phyloP scores from a whole-genome alignment of 1,140 invertebrate species.

The Penaeus vannamei region DNA sequence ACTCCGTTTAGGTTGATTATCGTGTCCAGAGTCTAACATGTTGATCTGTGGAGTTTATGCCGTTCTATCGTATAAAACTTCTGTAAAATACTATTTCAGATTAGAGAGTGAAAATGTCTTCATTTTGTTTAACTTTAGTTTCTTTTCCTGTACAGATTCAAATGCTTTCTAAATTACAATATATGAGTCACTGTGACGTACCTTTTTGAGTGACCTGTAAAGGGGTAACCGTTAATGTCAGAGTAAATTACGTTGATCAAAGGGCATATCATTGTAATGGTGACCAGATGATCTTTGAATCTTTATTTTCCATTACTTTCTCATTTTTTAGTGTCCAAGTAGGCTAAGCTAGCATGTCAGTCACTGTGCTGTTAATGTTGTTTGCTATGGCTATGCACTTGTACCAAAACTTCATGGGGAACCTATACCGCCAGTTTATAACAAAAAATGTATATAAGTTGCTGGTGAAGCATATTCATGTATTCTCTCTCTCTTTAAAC shows the following conservation, averaged over 20 bases:
- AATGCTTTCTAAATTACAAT: conserved; percentile 52
- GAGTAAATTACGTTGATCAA: too few relatives aligned
- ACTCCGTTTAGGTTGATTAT: too few relatives aligned
- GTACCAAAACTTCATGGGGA: background rate
- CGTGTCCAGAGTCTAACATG: too few relatives aligned
- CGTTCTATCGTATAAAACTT: too few relatives aligned
- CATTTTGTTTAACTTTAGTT: conserved; percentile 27
- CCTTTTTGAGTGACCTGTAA: conserved; percentile 21
- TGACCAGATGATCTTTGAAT: conserved; percentile 19
- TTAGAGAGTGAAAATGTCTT: too few relatives aligned
- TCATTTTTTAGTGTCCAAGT: conserved; percentile 3
- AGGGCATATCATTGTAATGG: background rate
- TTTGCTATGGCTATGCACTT: conserved; percentile 34
- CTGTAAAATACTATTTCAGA: too few relatives aligned
- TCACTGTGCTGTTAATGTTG: conserved; percentile 47
- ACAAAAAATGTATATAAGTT: too few relatives aligned
- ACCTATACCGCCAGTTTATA: background rate
- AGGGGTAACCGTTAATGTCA: too few relatives aligned
- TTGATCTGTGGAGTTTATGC: too few relatives aligned
- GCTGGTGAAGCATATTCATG: too few relatives aligned
- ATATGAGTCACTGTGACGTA: conserved; percentile 37
- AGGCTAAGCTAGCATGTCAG: conserved; percentile 50
- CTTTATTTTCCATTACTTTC: background rate
- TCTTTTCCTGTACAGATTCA: conserved; percentile 50
- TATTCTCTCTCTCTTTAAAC: too few relatives aligned